These are phyloP conservation scores for Adoxophyes honmai DNA, from an alignment of 1,140 invertebrate genomes.

Conservation along the genomic window DNA sequence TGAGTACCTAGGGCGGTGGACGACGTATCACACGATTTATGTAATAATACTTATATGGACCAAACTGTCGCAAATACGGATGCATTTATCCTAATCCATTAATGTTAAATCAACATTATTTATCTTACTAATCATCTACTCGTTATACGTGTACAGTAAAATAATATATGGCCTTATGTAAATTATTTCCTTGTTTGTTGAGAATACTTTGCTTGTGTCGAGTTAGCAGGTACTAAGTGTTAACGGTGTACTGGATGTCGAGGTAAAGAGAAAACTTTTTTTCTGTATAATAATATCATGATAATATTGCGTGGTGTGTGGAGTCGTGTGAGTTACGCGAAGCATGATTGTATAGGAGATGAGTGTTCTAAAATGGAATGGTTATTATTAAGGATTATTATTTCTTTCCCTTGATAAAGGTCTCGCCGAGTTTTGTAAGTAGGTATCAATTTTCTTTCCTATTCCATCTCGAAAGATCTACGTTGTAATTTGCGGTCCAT, in stretches of 20 bases:
- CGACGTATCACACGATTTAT: constrained; percentile 50
- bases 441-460: constrained; percentile 28
- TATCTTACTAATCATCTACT: constrained; percentile 73
- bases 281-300: constrained; percentile 12
- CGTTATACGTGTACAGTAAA: constrained; percentile 72
- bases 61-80: constrained; percentile 73
- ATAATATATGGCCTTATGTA: constrained; percentile 75
- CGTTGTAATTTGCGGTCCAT: constrained; percentile 46
- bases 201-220: constrained; percentile 58
- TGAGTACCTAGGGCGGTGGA: constrained; percentile 52
- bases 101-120: constrained; percentile 67
- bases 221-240: constrained; percentile 41
- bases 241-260: constrained; percentile 41
- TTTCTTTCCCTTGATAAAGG: constrained; percentile 30
- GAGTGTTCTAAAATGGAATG: constrained; percentile 60
- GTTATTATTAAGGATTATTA: constrained; percentile 32
- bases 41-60: constrained; percentile 75
- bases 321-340: constrained; percentile 36
- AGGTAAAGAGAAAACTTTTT: constrained; percentile 20
- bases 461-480: constrained; percentile 50
- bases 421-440: constrained; percentile 52
- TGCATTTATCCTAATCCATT: constrained; percentile 67
- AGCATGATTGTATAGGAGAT: constrained; percentile 56
- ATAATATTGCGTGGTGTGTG: constrained; percentile 43
- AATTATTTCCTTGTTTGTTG: constrained; percentile 68